A percentile compares a stretch with the other conserved stretches of the same genome.
Evolutionary conservation across 2,113 vertebrate genomes (phyloP).

Genomic region (Xiphophorus couchianus): DNA sequence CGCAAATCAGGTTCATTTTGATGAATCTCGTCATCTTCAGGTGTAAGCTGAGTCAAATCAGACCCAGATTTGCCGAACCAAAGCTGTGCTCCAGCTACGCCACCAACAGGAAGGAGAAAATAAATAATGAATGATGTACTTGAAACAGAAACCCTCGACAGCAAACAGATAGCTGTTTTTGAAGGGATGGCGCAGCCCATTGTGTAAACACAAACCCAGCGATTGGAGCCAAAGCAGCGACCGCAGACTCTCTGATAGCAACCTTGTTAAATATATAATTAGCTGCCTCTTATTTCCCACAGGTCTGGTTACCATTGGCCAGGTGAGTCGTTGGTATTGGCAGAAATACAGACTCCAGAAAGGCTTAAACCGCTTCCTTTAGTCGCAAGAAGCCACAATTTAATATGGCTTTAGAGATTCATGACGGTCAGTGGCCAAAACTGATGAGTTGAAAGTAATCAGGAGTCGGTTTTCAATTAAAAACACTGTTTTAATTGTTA

Average conservation of each 20-base stretch:
- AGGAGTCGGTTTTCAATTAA: no score
- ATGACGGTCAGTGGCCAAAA: not conserved
- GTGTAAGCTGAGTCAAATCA: not conserved
- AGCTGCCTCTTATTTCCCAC: not conserved
- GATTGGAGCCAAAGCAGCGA: not conserved
- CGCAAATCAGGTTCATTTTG: no score
- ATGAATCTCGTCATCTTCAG: not conserved
- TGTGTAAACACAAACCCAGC: not conserved
- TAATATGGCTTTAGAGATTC: not conserved
- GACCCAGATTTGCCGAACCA: not conserved
- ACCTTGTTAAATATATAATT: conserved; percentile 2
- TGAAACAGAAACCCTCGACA: no score
- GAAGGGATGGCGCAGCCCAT: not conserved
- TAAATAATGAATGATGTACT: conserved; percentile 1
- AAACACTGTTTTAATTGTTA: no score
- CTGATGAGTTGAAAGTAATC: not conserved
- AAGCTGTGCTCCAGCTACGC: not conserved
- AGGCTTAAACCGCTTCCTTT: not conserved
- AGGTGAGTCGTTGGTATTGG: not conserved
- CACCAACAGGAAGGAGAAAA: not conserved
- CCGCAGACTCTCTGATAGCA: not conserved
- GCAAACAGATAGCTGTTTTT: not conserved
- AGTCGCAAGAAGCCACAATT: not conserved
- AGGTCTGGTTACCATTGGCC: not conserved
- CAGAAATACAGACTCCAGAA: not conserved